Base-by-base conservation (phyloP, 2,797 vertebrate genomes). In the Platyrinchus mystaceus region DNA sequence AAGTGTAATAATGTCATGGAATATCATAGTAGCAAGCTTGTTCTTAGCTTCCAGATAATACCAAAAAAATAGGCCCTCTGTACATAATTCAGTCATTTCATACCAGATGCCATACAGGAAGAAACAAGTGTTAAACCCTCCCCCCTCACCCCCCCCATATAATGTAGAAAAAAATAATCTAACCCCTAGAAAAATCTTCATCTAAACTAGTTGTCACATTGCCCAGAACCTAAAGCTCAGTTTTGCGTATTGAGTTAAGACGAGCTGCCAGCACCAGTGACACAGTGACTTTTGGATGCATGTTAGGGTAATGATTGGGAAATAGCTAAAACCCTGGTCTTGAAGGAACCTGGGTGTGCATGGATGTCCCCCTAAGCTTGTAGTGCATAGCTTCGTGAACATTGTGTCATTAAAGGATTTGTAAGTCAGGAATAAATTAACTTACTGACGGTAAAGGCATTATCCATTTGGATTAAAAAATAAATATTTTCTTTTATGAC, bases 141-240 rank as follows among this genome's bases (percentile, higher is more conserved):
- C 1, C 7, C 11, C 10, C 24, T 64, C 55, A n/a, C 27, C 5
- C 1, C 1, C 7, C 10, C 10, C 17, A 14, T 41, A 22, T 15
- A 87, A 50, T 12, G 50, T 0, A 37, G 15, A 74, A 84, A 37
- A 87, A 39, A 43, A 22, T 3, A 71, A 28, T 22, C 22, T 44
- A 80, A 39, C 6, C 3, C 14, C 9, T 68, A 46, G 63, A 86
- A 63, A 87, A 93, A 60, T 1, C 52, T 60, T 87, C 2, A 24
- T 80, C 28, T 36, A 30, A 73, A 83, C 32, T 60, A 24, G 7
- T 37, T 67, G 52, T 74, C 87, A 83, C 32, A 32, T 83, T 64
- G 17, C 60, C 87, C 64, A 53, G 71, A 94, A 78, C 16, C 19
- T 66, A 84, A 73, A 91, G 32, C 14, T 62, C 22, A 19, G 49